Percentiles rank a stretch among this genome's conserved stretches.
Conservation (phyloP, 1,140 invertebrate species). For the Caenorhabditis briggsae region DNA sequence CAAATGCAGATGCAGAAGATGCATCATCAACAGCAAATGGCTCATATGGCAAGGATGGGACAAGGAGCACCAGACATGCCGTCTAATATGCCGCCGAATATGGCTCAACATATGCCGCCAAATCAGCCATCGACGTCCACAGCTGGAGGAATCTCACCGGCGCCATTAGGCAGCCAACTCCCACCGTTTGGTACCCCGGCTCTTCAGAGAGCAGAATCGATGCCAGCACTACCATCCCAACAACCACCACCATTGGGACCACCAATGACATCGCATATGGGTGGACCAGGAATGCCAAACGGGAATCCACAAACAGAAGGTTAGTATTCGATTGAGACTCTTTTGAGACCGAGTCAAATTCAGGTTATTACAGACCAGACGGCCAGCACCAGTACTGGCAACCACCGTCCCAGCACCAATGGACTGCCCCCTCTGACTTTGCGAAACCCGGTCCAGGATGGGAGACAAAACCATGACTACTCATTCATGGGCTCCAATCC, state of each 20-base stretch:
- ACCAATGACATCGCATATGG: not conserved
- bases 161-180: not conserved
- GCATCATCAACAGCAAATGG: slow-evolving; percentile 29
- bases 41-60: slow-evolving; percentile 4
- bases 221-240: slow-evolving; percentile 16
- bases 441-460: slow-evolving; percentile 26
- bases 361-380: slow-evolving; percentile 48
- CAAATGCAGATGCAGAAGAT: slow-evolving; percentile 42
- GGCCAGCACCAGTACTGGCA: slow-evolving; percentile 7
- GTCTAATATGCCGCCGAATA: no score
- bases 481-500: not conserved
- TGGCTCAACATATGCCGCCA: no score
- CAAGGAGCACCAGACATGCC: not conserved
- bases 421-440: slow-evolving; percentile 44
- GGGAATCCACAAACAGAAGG: not conserved
- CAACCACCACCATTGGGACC: slow-evolving; percentile 15
- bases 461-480: slow-evolving; percentile 6
- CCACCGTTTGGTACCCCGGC: not conserved
- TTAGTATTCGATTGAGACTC: not conserved
- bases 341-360: slow-evolving; percentile 23
- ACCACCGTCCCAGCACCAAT: not conserved
- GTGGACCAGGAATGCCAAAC: not conserved
- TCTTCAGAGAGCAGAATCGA: slow-evolving; percentile 15
- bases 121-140: not conserved
- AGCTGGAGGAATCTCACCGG: not conserved